phyloP scores from a whole-genome alignment of 2,797 vertebrate species.

The Peromyscus nudipes region DNA sequence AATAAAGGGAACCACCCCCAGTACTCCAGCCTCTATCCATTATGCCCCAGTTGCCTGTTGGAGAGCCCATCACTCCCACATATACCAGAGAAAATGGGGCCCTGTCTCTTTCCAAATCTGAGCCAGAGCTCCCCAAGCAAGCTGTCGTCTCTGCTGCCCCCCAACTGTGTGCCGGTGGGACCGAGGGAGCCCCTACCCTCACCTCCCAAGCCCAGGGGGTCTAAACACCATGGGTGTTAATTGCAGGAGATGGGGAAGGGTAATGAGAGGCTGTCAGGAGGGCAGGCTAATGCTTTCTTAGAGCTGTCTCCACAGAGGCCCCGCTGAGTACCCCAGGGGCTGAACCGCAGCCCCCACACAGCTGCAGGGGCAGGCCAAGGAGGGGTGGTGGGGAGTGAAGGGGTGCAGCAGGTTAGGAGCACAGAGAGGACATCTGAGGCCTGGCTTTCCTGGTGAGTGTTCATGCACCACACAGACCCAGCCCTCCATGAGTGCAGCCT shows the following conservation, averaged over 20 bases:
- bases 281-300: conserved; percentile 67
- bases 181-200: conserved; percentile 13
- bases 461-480: not conserved
- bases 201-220: conserved; percentile 41
- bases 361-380: conserved; percentile 63
- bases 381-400: not conserved
- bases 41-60: not conserved
- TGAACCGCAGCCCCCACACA: conserved; percentile 76
- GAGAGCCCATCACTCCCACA: not conserved
- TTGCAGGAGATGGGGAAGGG: not conserved
- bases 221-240: conserved; percentile 56
- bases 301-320: conserved; percentile 63
- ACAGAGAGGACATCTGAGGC: not conserved
- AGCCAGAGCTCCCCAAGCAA: conserved; percentile 15
- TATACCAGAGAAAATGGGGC: not conserved
- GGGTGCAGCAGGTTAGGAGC: not conserved
- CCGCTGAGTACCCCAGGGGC: conserved; percentile 63
- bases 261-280: conserved; percentile 78
- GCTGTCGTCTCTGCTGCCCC: not conserved
- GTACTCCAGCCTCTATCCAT: conserved; percentile 23
- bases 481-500: not conserved
- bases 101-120: conserved; percentile 14
- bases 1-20: conserved; percentile 80
- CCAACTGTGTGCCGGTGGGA: not conserved
- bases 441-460: conserved; percentile 17